Evolutionary conservation across 2,797 vertebrate genomes (phyloP).

Genomic region (Aphelocoma californica): DNA sequence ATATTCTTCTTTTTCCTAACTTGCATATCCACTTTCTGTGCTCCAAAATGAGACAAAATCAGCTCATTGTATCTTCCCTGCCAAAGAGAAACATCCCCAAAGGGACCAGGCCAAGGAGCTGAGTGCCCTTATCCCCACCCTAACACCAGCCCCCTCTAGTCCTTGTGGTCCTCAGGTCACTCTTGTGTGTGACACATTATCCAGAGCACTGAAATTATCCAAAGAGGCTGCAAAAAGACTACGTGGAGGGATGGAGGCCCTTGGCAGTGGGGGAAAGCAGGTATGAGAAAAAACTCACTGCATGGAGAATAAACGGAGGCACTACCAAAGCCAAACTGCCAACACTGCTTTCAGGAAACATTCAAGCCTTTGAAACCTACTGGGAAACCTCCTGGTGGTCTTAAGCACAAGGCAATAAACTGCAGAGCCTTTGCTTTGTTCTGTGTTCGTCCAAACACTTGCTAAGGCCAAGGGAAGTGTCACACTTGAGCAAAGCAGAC

Average conservation of each 20-base stretch:
- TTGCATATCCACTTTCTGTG: neutral
- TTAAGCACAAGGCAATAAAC: neutral
- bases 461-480: neutral
- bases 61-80: neutral
- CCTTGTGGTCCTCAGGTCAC: neutral
- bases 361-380: neutral
- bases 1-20: neutral
- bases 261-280: neutral
- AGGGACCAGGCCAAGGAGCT: neutral
- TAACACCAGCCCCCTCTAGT: neutral
- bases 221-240: neutral
- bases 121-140: neutral
- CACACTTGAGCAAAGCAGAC: neutral
- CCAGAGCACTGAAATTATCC: neutral
- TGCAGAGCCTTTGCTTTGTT: neutral
- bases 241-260: neutral
- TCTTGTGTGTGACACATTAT: neutral
- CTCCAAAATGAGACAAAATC: neutral
- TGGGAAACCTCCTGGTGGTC: neutral
- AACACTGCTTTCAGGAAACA: neutral
- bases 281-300: neutral
- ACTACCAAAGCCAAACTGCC: neutral
- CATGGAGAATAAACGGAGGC: accelerated
- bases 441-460: neutral
- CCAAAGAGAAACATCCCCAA: neutral